Conservation (phyloP, 2,113 vertebrate genomes). For the Cottus gobio region DNA sequence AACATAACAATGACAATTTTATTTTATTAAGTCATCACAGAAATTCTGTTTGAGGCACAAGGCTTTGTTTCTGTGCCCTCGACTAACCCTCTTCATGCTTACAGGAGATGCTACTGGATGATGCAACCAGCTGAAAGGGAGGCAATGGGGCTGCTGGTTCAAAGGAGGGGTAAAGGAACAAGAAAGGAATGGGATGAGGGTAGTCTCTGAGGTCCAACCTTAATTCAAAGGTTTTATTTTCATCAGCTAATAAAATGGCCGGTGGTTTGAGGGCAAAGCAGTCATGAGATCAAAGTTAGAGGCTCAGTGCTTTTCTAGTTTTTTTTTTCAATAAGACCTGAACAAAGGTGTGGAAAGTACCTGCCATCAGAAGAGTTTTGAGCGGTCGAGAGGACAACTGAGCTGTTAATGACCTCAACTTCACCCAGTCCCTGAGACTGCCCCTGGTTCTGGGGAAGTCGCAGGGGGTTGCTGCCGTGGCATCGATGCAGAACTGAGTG, state of each 20-base stretch:
- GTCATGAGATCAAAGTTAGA: conserved; percentile 29
- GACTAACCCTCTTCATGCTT: neutral
- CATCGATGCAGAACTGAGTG: conserved; percentile 78
- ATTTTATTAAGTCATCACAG: neutral
- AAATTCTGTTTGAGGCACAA: neutral
- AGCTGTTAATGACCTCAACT: conserved; percentile 82
- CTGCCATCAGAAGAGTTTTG: conserved; percentile 74
- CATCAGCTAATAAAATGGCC: neutral
- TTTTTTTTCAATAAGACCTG: conserved; percentile 5
- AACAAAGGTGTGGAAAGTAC: conserved; percentile 42
- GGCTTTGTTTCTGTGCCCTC: conserved; percentile 6
- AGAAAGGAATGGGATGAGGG: neutral
- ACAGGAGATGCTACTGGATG: conserved; percentile 43
- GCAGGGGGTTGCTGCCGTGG: conserved; percentile 71
- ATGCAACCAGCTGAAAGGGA: conserved; percentile 67
- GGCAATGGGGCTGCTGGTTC: conserved; percentile 1
- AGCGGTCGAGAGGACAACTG: conserved; percentile 73
- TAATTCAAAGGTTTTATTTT: conserved; percentile 18
- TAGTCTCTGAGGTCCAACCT: neutral
- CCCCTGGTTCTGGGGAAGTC: conserved; percentile 77
- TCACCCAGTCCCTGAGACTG: conserved; percentile 72
- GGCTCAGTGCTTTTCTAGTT: neutral
- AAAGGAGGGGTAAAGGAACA: conserved; percentile 31
- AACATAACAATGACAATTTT: neutral
- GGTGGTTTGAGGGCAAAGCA: conserved; percentile 1